phyloP scores from a whole-genome alignment of 2,888 invertebrate species.

The Fabriciana adippe region DNA sequence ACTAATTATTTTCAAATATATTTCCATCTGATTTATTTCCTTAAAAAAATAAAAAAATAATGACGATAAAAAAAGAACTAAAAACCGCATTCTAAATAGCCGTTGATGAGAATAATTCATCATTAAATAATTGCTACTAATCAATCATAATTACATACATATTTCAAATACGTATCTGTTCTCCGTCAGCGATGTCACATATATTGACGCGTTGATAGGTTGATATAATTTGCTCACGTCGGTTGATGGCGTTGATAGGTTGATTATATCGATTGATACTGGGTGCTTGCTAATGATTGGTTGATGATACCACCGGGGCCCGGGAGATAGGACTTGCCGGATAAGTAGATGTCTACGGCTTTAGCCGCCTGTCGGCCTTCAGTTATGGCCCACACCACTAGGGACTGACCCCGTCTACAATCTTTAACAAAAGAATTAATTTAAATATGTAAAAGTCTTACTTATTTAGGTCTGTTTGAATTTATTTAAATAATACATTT shows the following conservation, averaged over 20 bases:
- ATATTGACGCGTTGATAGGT: not conserved
- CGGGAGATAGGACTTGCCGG: constrained; percentile 90
- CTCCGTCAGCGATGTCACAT: not conserved
- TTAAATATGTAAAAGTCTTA: not conserved
- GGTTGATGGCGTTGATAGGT: constrained; percentile 6
- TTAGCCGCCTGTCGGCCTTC: constrained; percentile 99
- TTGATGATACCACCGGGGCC: constrained; percentile 94
- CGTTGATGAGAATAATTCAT: too few species aligned
- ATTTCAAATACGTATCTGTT: not conserved
- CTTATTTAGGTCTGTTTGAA: not conserved
- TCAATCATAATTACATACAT: not conserved
- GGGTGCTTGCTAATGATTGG: constrained; percentile 35
- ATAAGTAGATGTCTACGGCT: constrained; percentile 93
- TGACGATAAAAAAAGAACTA: too few species aligned
- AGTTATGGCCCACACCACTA: constrained; percentile 99
- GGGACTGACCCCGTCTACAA: constrained; percentile 98
- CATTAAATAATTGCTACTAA: not conserved
- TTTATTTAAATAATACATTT: too few species aligned
- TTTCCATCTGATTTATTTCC: too few species aligned
- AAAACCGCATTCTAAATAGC: too few species aligned
- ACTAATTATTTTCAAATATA: too few species aligned
- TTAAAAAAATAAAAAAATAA: too few species aligned
- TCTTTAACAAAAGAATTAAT: constrained; percentile 79
- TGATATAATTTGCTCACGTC: not conserved
- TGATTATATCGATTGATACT: constrained; percentile 24